Evolutionary conservation across 2,113 vertebrate genomes (phyloP), one percentile per base, ranked within the genome.

Genomic region (Chlorodrepanis virens): DNA sequence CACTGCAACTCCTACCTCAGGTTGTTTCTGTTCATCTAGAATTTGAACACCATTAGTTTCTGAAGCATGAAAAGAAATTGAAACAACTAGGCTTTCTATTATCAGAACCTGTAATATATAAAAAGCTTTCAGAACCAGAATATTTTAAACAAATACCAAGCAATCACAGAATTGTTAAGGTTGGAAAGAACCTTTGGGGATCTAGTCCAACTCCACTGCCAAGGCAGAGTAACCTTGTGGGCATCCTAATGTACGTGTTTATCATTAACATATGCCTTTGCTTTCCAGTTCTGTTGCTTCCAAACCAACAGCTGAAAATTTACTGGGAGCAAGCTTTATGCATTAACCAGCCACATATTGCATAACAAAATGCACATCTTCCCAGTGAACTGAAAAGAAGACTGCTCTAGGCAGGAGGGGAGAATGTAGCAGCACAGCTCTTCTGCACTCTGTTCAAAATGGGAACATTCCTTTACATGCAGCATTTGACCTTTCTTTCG

Each of bases 51-150:
- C 39, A 40, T 78, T 86, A 71, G 19, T 47, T 86, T 82, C 69
- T 79, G 60, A 87, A 92, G 65, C 33, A 79, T 67, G 24, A 87
- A 93, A 90, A 70, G 35, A 93, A 87, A 74, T 18, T 47, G 77
- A 82, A 93, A 68, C 20, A 87, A 70, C 33, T 49, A 87, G 85
- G 24, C 9, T 71, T 84, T 39, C 67, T 82, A 82, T 67, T 75
- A 74, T 29, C 64, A 76, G 27, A 92, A 84, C 2, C 6, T 31
- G 5, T 25, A 87, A 71, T 27, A 74, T 10, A 60, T 24, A 60
- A 57, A 52, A 68, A 79, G 16, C 7, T 21, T 77, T 80, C 64
- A 85, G 68, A 91, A 42, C 4, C 5, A 31, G 19, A 88, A 80
- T n/a, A 70, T 31, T 25, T 63, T 64, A 35, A 29, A 76, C 5